These are phyloP conservation scores for Polydesmus complanatus DNA, from an alignment of 2,888 invertebrate genomes.

Conservation along the genomic window DNA sequence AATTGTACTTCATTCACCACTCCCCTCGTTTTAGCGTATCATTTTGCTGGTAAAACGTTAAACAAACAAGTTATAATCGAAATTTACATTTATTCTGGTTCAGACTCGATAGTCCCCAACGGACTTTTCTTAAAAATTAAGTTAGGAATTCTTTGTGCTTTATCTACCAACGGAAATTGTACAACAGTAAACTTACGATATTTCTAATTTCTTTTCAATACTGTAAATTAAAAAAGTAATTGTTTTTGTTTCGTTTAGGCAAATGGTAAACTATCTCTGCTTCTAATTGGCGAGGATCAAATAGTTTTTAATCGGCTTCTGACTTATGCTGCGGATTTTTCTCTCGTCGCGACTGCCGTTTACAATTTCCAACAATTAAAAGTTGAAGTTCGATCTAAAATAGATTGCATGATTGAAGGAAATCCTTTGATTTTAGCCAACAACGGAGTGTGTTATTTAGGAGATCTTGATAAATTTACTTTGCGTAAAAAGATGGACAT, in stretches of 20 bases:
- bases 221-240: background rate
- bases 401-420: background rate
- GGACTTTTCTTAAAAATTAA: conserved; percentile 6
- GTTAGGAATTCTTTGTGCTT: conserved; percentile 8
- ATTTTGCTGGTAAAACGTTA: conserved; percentile 8
- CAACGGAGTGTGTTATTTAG: conserved; percentile 7
- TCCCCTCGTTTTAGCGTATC: conserved; percentile 4
- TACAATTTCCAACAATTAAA: conserved; percentile 3
- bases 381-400: background rate
- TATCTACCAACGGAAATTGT: background rate
- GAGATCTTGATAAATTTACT: conserved; percentile 9
- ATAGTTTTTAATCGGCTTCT: background rate
- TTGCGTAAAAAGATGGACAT: background rate
- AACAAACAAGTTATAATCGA: background rate
- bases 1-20: background rate
- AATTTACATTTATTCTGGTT: background rate
- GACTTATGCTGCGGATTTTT: background rate
- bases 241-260: background rate
- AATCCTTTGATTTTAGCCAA: conserved; percentile 5
- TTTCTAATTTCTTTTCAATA: too few relatives aligned
- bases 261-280: background rate
- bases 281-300: conserved; percentile 7
- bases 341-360: background rate
- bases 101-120: background rate
- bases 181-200: background rate